A percentile compares a stretch with the other conserved stretches of the same genome.
phyloP scores from a whole-genome alignment of 1,140 invertebrate species.

The Epicauta chinensis region DNA sequence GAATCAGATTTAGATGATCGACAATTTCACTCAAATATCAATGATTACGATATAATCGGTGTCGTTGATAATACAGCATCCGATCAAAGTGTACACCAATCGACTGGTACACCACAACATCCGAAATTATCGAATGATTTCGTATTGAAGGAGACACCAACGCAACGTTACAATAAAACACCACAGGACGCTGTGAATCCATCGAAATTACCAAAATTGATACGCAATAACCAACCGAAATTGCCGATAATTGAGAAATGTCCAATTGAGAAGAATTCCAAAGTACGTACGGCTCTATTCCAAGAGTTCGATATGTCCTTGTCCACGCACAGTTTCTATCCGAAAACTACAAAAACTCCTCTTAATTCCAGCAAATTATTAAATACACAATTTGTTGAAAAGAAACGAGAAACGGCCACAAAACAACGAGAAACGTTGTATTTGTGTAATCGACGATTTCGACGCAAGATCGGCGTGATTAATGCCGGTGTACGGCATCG shows the following conservation, averaged over 20 bases:
- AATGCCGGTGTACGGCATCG: constrained; percentile 51
- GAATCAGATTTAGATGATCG: background rate
- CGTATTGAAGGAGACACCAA: constrained; percentile 39
- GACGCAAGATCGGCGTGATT: constrained; percentile 43
- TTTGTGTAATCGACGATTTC: no score
- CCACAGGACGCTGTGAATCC: constrained; percentile 43
- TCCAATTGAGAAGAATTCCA: constrained; percentile 32
- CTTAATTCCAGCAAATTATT: constrained; percentile 1
- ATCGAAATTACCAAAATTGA: constrained; percentile 28
- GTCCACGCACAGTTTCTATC: constrained; percentile 49
- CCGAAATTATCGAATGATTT: constrained; percentile 10
- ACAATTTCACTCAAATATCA: background rate
- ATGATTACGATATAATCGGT: constrained; percentile 19
- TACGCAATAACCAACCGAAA: constrained; percentile 33
- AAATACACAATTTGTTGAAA: constrained; percentile 8
- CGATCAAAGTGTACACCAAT: constrained; percentile 7
- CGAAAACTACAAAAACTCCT: constrained; percentile 35
- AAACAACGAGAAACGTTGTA: constrained; percentile 11
- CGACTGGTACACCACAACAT: constrained; percentile 2
- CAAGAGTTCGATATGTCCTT: constrained; percentile 38
- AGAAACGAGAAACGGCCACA: constrained; percentile 17
- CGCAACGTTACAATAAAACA: constrained; percentile 45
- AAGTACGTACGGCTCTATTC: constrained; percentile 39
- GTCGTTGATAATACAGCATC: constrained; percentile 16
- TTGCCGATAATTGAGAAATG: no score